Evolutionary conservation across 2,888 invertebrate species (phyloP), one percentile per base, ranked within the genome.

Genomic region (Lysandra coridon): DNA sequence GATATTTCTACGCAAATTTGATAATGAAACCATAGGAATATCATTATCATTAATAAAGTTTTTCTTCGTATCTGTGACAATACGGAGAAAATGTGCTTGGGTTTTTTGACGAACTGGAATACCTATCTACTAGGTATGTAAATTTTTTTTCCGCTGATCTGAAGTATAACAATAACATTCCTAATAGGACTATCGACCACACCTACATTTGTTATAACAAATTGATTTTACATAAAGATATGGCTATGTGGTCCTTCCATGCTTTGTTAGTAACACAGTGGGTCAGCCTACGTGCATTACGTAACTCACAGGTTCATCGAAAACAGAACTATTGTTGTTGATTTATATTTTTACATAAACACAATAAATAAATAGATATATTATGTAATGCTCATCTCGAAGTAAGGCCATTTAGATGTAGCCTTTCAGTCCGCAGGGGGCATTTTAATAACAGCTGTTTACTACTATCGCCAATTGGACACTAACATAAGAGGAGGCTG

Each of bases 181-280:
- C 14, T 53, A 33, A 76, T 76, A 76, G 76, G 76, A 57, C 49
- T 30, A 57, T 14, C 75, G 76, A 57, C 76, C 53, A 10, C 76
- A 76, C 76, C 76, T 57, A 76, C 57, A 76, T 76, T 76, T 76
- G 30, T 12, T 75, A 76, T 53, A 76, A 53, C 75, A 75, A 53
- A 49, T 23, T 53, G 49, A 75, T 57, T 76, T 75, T 33, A 76
- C 74, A 76, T 76, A 53, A 76, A 30, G 12, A 57, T 76, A 76
- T 76, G 76, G 76, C 76, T 76, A 76, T 76, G 76, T 76, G 57
- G 76, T 57, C 53, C 76, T 30, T 76, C 76, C 6, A 53, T 53
- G 57, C 57, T 76, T 75, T 53, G 76, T 57, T 76, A 33, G 76
- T 57, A 76, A 53, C 76, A 53, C 76, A 53, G 76, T 53, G 53